Evolutionary conservation across 2,113 vertebrate genomes (phyloP), one percentile per base, ranked within the genome.

Genomic region (Phrynocephalus versicolor): DNA sequence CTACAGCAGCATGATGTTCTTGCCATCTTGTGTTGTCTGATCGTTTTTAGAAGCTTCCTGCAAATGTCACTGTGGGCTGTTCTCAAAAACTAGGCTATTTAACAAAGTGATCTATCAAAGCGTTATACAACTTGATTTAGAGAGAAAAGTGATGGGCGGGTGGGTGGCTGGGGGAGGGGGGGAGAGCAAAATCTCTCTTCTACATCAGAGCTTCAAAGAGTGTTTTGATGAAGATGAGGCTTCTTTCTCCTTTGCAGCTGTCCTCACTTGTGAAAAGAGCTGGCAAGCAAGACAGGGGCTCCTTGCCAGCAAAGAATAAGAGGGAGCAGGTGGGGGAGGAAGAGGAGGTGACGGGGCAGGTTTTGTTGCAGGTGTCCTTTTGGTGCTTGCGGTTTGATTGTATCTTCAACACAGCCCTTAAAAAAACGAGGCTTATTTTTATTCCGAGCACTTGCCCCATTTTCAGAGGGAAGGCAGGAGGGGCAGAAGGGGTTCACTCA

Each of bases 71-170:
- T 1, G 0, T 81, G 79, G 79, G 75, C 80, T 86, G 76, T 55
- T 91, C 89, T 85, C 39, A 76, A 88, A 92, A 92, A 89, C 82
- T 60, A 83, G 89, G 65, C 84, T 92, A 89, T 89, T 93, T 87
- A 91, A 94, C 94, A 95, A 93, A 95, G 95, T 90, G 83, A 89
- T 93, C 93, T 60, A 78, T 91, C 71, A 93, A 90, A 94, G 94
- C 91, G 88, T 93, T 93, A 94, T 92, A 86, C 85, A 92, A 58
- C 64, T 89, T 94, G 87, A 93, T 95, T 92, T 95, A 95, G 88
- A 92, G 89, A 93, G 93, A 88, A 27, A 13, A n/a, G 72, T 23
- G 41, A 23, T 30, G 72, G 41, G 41, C n/a, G 33, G 33, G n/a
- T n/a, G n/a, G n/a, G n/a, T n/a, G n/a, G n/a, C n/a, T n/a, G n/a